These are phyloP conservation scores for Phoeniculus purpureus DNA, from an alignment of 2,797 vertebrate genomes.

Conservation along the genomic window DNA sequence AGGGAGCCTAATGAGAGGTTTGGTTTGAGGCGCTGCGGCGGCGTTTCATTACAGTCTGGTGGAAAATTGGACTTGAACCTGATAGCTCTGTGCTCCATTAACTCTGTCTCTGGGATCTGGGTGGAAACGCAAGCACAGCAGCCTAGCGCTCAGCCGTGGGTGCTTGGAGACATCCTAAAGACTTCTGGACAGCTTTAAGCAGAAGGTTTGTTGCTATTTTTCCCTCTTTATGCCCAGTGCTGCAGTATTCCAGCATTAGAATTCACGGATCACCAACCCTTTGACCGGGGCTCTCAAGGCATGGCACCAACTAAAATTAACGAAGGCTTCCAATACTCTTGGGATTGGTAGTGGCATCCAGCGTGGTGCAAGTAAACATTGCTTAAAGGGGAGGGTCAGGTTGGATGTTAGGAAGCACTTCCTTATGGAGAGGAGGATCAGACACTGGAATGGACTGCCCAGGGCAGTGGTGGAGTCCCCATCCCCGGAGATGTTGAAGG, in stretches of 20 bases:
- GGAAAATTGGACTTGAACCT: constrained; percentile 51
- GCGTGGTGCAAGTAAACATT: background rate
- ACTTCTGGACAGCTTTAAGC: background rate
- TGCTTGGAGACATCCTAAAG: background rate
- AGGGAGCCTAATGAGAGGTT: constrained; percentile 67
- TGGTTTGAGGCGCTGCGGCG: constrained; percentile 21
- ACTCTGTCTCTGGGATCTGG: background rate
- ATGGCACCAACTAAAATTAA: background rate
- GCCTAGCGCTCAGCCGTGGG: rapidly evolving
- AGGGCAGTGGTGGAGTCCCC: no score
- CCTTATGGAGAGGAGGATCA: no score
- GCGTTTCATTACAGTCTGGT: constrained; percentile 42
- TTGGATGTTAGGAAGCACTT: no score
- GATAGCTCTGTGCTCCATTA: constrained; percentile 24
- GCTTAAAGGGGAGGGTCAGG: no score
- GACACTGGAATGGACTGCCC: no score
- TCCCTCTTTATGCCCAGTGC: background rate
- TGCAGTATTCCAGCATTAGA: background rate
- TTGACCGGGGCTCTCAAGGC: background rate
- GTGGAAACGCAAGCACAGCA: background rate
- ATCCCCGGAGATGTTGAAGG: no score
- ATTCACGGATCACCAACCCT: background rate
- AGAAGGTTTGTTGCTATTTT: background rate
- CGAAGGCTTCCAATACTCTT: background rate
- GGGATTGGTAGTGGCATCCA: rapidly evolving